A percentile compares a stretch with the other conserved stretches of the same genome.
phyloP scores from a whole-genome alignment of 2,113 vertebrate genomes.

The Coryphaenoides rupestris region DNA sequence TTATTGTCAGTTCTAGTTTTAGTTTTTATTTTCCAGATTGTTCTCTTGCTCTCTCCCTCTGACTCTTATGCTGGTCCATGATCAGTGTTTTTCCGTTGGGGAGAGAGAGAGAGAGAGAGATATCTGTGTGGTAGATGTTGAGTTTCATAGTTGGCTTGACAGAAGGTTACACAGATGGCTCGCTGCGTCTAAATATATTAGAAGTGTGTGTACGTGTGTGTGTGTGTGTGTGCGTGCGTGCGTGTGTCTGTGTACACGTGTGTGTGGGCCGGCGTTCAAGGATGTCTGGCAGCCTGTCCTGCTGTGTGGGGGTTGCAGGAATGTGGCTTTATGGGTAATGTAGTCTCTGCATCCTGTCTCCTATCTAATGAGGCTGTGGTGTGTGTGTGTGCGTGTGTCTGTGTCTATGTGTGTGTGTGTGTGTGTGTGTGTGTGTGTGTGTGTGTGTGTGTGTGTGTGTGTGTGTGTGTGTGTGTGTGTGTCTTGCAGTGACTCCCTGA shows the following conservation, averaged over 20 bases:
- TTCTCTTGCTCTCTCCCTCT: too few species aligned
- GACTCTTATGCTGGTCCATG: too few species aligned
- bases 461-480: too few species aligned
- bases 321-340: slow-evolving; percentile 46
- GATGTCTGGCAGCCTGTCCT: slow-evolving; percentile 57
- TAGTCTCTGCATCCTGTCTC: slow-evolving; percentile 19
- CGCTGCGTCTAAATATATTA: not conserved
- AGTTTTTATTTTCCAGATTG: too few species aligned
- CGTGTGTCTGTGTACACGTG: slow-evolving; percentile 1
- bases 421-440: too few species aligned
- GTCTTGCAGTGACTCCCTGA: not conserved
- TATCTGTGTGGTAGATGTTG: too few species aligned
- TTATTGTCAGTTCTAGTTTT: not conserved
- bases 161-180: not conserved
- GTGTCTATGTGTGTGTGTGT: too few species aligned
- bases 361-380: slow-evolving; percentile 45
- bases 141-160: too few species aligned
- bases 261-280: slow-evolving; percentile 3
- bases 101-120: too few species aligned
- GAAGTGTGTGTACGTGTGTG: slow-evolving; percentile 6
- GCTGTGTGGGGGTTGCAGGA: slow-evolving; percentile 44
- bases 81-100: too few species aligned
- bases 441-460: too few species aligned
- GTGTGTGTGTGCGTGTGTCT: too few species aligned
- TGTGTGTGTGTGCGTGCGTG: slow-evolving; percentile 7